A percentile compares a stretch with the other conserved stretches of the same genome.
Evolutionary conservation across 2,888 invertebrate genomes (phyloP).

Genomic region (Cerceris rybyensis): DNA sequence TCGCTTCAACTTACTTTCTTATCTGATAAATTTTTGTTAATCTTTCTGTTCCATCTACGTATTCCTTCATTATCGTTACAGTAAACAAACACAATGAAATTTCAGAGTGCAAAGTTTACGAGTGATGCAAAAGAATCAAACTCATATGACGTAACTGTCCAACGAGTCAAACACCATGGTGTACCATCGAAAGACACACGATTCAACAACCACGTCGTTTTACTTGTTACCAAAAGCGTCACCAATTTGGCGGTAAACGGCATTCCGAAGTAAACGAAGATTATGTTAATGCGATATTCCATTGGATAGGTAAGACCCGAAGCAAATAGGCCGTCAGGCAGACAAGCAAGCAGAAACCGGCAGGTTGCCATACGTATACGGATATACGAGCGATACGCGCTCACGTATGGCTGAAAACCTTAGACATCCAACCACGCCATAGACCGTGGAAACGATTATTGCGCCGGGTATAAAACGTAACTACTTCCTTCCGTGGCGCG

Average conservation of each 20-base stretch:
- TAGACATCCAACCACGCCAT: constrained; percentile 56
- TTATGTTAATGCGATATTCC: constrained; percentile 67
- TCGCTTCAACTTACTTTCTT: no score
- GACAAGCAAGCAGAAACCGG: constrained; percentile 21
- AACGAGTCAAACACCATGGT: no score
- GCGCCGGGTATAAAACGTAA: constrained; percentile 75
- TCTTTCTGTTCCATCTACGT: no score
- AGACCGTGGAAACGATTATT: constrained; percentile 76
- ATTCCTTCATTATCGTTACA: no score
- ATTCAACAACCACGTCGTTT: no score
- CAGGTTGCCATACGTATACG: constrained; percentile 20
- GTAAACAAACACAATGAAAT: no score
- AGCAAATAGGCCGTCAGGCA: constrained; percentile 28
- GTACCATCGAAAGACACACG: no score
- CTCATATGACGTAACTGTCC: no score
- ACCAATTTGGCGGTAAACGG: constrained; percentile 59
- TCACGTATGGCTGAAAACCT: constrained; percentile 40
- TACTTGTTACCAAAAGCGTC: constrained; percentile 28
- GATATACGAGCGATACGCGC: constrained; percentile 40
- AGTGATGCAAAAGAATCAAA: no score
- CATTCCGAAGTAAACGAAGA: constrained; percentile 51
- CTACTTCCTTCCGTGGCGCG: constrained; percentile 71
- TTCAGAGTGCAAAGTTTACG: no score
- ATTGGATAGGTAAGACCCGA: constrained; percentile 22
- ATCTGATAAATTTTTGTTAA: no score